These are phyloP conservation scores for Automeris io DNA, from an alignment of 2,888 invertebrate genomes.

Conservation along the genomic window DNA sequence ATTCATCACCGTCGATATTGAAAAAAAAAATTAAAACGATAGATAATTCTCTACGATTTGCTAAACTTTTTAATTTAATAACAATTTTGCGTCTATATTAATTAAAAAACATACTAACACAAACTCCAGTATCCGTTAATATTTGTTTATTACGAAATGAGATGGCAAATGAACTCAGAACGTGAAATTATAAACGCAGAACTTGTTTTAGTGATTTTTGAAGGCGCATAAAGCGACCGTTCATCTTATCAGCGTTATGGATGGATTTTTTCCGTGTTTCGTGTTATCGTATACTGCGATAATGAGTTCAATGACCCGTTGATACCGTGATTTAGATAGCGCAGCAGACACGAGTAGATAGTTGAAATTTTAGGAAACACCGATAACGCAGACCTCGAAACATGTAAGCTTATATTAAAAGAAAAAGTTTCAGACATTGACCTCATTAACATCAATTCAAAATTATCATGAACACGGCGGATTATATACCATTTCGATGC, in stretches of 20 bases:
- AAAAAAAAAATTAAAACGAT: no score
- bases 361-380: constrained; percentile 19
- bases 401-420: constrained; percentile 7
- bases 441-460: constrained; percentile 24
- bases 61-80: no score
- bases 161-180: neutral
- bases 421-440: constrained; percentile 21
- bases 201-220: constrained; percentile 14
- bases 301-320: constrained; percentile 56
- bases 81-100: no score
- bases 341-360: constrained; percentile 28
- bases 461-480: constrained; percentile 27
- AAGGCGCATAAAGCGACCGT: constrained; percentile 31
- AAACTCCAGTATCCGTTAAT: no score
- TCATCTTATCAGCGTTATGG: constrained; percentile 45
- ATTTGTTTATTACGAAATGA: no score
- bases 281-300: constrained; percentile 64
- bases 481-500: constrained; percentile 31
- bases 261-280: constrained; percentile 64
- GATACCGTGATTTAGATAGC: constrained; percentile 53
- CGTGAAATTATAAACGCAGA: neutral
- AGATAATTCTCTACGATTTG: no score
- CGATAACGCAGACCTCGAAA: constrained; percentile 14
- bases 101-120: no score
- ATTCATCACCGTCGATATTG: no score